These are phyloP conservation scores for Trichopoda pennipes DNA, from an alignment of 2,888 invertebrate genomes.

Conservation along the genomic window DNA sequence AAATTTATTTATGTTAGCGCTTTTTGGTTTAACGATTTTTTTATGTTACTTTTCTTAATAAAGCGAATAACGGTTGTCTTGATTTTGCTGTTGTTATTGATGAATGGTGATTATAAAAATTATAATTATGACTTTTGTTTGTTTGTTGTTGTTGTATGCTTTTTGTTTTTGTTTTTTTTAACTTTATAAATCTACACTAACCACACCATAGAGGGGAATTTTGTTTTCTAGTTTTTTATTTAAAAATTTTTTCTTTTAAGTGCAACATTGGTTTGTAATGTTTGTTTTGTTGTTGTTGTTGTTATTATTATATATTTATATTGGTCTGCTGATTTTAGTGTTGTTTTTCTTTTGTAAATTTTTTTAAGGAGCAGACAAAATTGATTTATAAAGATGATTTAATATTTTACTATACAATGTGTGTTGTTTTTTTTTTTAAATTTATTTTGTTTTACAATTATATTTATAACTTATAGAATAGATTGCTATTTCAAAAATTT, in stretches of 20 bases:
- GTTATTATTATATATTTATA: slow-evolving; percentile 30
- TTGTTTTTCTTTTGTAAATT: slow-evolving; percentile 14
- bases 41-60: slow-evolving; percentile 16
- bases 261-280: slow-evolving; percentile 70
- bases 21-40: slow-evolving; percentile 41
- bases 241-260: slow-evolving; percentile 72
- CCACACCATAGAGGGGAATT: slow-evolving; percentile 53
- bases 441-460: slow-evolving; percentile 57
- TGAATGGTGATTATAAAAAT: slow-evolving; percentile 5
- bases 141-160: slow-evolving; percentile 49
- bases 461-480: slow-evolving; percentile 67
- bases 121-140: slow-evolving; percentile 46
- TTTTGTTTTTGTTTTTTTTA: slow-evolving; percentile 21
- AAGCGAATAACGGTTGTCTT: slow-evolving; percentile 34
- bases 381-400: slow-evolving; percentile 48
- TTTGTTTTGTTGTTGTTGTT: slow-evolving; percentile 35
- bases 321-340: slow-evolving; percentile 39
- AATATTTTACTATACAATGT: slow-evolving; percentile 64
- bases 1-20: slow-evolving; percentile 11
- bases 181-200: slow-evolving; percentile 51
- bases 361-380: slow-evolving; percentile 41
- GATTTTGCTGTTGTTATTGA: slow-evolving; percentile 1
- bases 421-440: slow-evolving; percentile 43
- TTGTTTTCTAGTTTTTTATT: slow-evolving; percentile 47
- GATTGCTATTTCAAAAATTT: slow-evolving; percentile 68